phyloP scores from a whole-genome alignment of 1,140 invertebrate species.

The Elymnias hypermnestra region DNA sequence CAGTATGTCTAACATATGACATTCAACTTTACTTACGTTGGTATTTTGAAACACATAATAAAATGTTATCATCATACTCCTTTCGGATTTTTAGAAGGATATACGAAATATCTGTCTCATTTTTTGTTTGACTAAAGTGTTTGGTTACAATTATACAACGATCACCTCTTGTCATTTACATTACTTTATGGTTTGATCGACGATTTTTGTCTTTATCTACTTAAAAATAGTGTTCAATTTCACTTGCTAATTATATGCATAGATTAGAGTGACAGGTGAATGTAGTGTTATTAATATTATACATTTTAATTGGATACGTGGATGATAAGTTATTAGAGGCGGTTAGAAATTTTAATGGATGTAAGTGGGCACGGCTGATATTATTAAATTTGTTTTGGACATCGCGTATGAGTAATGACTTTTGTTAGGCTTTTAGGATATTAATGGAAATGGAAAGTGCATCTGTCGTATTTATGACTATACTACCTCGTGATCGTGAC shows the following conservation, averaged over 20 bases:
- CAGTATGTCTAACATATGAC: no score
- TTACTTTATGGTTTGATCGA: slow-evolving; percentile 15
- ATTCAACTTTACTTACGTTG: no score
- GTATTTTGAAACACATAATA: no score
- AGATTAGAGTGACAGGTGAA: slow-evolving; percentile 47
- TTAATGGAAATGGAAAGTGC: slow-evolving; percentile 13
- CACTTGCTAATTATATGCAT: background rate
- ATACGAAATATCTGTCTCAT: no score
- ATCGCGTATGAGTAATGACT: slow-evolving; percentile 19
- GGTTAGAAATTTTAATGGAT: slow-evolving; percentile 26
- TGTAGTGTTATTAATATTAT: slow-evolving; percentile 42
- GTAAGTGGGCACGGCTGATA: slow-evolving; percentile 23
- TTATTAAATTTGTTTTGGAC: slow-evolving; percentile 25
- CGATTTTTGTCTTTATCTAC: slow-evolving; percentile 20
- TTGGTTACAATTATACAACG: slow-evolving; percentile 20
- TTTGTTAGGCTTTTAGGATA: slow-evolving; percentile 16
- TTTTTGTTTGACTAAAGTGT: slow-evolving; percentile 8
- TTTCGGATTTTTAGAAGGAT: no score
- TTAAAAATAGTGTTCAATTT: slow-evolving; percentile 12
- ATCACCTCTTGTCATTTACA: slow-evolving; percentile 25
- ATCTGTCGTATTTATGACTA: background rate
- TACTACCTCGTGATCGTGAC: background rate
- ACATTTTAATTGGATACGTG: slow-evolving; percentile 44
- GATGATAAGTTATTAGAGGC: slow-evolving; percentile 34
- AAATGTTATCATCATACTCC: no score